Evolutionary conservation across 2,888 invertebrate genomes (phyloP).

Genomic region (Sarcophaga variegata): DNA sequence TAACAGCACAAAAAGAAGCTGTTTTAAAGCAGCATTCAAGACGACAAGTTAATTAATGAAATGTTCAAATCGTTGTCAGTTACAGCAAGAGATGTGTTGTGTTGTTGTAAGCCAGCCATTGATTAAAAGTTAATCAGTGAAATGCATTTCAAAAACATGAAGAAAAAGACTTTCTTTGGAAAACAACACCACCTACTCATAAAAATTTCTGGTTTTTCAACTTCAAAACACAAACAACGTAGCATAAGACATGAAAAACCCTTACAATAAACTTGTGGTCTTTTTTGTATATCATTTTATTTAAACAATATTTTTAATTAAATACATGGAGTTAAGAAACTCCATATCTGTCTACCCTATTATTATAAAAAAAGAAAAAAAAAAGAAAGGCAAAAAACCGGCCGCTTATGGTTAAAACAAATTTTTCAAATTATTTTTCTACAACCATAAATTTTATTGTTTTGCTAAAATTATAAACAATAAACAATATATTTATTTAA

Average conservation of each 20-base stretch:
- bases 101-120: background rate
- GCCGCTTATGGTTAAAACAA: no score
- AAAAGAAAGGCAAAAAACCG: no score
- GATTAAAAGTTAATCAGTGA: background rate
- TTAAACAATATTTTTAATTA: no score
- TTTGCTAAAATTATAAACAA: constrained; percentile 9
- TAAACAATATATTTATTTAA: background rate
- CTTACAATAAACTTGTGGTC: constrained; percentile 5
- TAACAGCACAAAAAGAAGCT: constrained; percentile 39
- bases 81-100: no score
- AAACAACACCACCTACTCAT: constrained; percentile 1
- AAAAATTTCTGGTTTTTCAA: background rate
- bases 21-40: constrained; percentile 21
- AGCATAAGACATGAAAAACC: no score
- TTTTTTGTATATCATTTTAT: background rate
- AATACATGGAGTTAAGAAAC: no score
- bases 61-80: constrained; percentile 24
- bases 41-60: constrained; percentile 63
- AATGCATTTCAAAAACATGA: background rate
- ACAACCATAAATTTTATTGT: constrained; percentile 48
- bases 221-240: no score
- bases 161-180: constrained; percentile 19
- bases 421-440: constrained; percentile 6
- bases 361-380: no score
- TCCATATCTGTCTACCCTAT: no score